Percentiles rank a stretch among this genome's conserved stretches.
Conservation (phyloP, 2,888 invertebrate species). For the Drosophila nr. perissopoda region DNA sequence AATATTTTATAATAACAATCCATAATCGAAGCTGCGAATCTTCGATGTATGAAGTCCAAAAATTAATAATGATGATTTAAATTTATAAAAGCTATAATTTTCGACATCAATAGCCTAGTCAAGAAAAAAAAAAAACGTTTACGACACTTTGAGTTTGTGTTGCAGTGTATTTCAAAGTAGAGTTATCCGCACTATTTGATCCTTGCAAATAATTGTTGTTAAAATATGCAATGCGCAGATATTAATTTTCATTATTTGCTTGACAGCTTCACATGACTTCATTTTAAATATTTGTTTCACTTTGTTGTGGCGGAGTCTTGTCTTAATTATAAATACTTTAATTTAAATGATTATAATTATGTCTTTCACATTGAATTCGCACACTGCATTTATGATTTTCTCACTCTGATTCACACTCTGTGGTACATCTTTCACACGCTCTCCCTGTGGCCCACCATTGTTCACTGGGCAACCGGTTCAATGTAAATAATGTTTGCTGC, state of each 20-base stretch:
- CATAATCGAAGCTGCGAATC: neutral
- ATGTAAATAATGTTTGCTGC: slow-evolving; percentile 66
- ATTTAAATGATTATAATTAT: slow-evolving; percentile 6
- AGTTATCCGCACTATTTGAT: neutral
- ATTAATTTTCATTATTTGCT: neutral
- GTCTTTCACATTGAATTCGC: neutral
- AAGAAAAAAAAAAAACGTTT: neutral
- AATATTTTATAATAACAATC: neutral
- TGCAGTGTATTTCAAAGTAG: neutral
- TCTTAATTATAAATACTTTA: slow-evolving; percentile 3
- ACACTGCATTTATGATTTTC: slow-evolving; percentile 19
- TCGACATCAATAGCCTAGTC: neutral
- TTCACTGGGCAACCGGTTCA: slow-evolving; percentile 72
- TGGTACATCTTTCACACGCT: slow-evolving; percentile 20
- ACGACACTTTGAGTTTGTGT: neutral
- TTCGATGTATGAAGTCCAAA: neutral
- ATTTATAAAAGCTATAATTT: neutral
- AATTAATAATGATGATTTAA: neutral
- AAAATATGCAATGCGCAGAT: neutral
- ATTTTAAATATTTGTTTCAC: neutral
- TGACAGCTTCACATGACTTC: neutral
- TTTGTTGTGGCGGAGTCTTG: neutral
- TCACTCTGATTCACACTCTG: slow-evolving; percentile 36
- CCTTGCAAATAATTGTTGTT: neutral
- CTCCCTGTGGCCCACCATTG: slow-evolving; percentile 45